phyloP scores from a whole-genome alignment of 2,888 invertebrate species.

The Nemapogon koenigi region DNA sequence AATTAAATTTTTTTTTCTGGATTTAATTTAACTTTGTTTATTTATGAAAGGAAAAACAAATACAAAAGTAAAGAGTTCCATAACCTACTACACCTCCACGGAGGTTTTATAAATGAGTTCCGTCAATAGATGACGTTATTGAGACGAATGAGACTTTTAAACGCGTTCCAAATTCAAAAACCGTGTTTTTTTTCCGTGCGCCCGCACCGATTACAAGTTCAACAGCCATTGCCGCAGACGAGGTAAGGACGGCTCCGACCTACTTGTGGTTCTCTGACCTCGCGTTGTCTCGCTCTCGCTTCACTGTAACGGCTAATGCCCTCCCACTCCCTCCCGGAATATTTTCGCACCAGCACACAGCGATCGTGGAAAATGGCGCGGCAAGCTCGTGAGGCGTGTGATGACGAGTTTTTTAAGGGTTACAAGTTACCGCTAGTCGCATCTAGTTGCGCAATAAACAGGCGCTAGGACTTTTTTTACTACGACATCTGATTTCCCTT shows the following conservation, averaged over 20 bases:
- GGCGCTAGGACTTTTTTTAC: too few relatives aligned
- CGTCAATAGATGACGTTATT: too few relatives aligned
- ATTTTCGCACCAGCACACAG: conserved; percentile 45
- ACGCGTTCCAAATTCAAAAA: conserved; percentile 41
- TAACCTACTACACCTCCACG: too few relatives aligned
- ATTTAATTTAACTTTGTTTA: too few relatives aligned
- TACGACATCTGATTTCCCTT: too few relatives aligned
- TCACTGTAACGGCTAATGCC: conserved; percentile 9
- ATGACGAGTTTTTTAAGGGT: conserved; percentile 35
- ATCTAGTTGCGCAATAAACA: conserved; percentile 4
- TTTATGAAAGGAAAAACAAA: too few relatives aligned
- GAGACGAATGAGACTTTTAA: conserved; percentile 2
- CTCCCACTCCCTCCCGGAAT: conserved; percentile 54
- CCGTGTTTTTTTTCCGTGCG: conserved; percentile 45
- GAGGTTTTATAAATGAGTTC: too few relatives aligned
- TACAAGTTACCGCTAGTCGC: conserved; percentile 18
- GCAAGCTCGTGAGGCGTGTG: conserved; percentile 34
- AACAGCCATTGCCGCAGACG: conserved; percentile 31
- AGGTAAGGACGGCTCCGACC: conserved; percentile 58
- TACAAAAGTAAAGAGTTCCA: too few relatives aligned
- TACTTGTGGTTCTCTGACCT: conserved; percentile 63
- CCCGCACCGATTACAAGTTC: conserved; percentile 57
- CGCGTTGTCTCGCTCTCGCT: conserved; percentile 15
- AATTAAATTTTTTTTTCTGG: too few relatives aligned
- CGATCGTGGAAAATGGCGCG: conserved; percentile 52